phyloP scores from a whole-genome alignment of 2,797 vertebrate genomes.

The Dendrocincla fuliginosa region DNA sequence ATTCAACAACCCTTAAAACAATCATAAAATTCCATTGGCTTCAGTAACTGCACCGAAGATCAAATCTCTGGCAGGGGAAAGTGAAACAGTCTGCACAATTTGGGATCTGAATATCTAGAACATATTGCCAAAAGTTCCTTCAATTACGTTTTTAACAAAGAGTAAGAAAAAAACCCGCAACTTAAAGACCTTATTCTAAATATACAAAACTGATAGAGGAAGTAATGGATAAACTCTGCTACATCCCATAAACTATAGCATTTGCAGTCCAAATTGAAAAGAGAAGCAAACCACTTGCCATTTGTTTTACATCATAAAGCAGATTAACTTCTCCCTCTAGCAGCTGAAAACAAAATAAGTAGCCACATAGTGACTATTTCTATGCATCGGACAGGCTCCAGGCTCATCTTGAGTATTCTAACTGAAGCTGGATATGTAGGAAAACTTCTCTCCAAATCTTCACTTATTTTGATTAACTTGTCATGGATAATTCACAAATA shows the following conservation, averaged over 20 bases:
- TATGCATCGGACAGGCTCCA: background rate
- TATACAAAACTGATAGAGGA: background rate
- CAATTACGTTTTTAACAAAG: background rate
- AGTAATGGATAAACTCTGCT: background rate
- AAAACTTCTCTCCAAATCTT: background rate
- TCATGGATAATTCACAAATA: background rate
- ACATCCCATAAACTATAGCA: background rate
- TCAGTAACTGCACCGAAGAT: background rate
- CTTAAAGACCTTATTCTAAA: background rate
- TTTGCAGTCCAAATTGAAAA: background rate
- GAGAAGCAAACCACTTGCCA: background rate
- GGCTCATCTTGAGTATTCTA: background rate
- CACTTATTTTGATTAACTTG: background rate
- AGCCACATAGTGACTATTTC: background rate
- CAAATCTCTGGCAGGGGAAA: background rate
- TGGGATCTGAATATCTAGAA: background rate
- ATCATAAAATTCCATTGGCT: background rate
- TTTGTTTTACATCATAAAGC: background rate
- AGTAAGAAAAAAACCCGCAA: background rate
- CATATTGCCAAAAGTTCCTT: background rate
- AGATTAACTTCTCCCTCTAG: background rate
- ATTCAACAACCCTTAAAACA: background rate
- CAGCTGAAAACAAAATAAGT: background rate
- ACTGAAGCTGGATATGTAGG: background rate
- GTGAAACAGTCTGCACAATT: background rate